Base-by-base conservation (phyloP, 2,113 vertebrate species). In the Psophia crepitans region DNA sequence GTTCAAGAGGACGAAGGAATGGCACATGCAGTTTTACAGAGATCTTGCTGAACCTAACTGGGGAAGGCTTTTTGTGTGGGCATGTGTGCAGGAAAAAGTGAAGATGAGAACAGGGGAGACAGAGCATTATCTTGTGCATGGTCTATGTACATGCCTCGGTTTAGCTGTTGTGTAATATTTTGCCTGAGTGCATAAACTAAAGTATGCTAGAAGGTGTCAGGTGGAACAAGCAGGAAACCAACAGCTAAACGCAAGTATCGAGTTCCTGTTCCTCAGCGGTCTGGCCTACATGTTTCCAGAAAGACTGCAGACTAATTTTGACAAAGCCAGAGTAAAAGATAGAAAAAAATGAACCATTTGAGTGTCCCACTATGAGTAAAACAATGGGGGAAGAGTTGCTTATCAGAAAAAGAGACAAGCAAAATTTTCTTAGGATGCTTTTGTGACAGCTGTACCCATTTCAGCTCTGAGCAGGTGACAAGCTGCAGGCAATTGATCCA, bases 381-480 rank as follows among this genome's bases (percentile, higher is more conserved):
- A 74, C 43, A 20, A 83, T 4, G 5, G 9, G 18, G 24, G 28
- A 64, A n/a, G 8, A 41, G 17, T 13, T 11, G 12, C 4, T 81
- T 78, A 71, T 35, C 37, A 81, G 44, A 77, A 93, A 84, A 78
- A 68, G 18, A 65, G 21, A 26, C 14, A 43, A 71, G 19, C 7
- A 79, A 57, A 48, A 85, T 65, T 44, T 89, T 26, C 61, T 41
- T 61, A 32, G 24, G 28, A 37, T 21, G 8, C 9, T 68, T 89
- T 75, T 60, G 61, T 68, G 70, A 30, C 39, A 83, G 26, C 27
- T 71, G 21, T 48, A 43, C 26, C 76, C 12, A 66, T 91, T 95
- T 81, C 70, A 77, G 87, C 57, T 69, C 57, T 56, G 49, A 86
- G 61, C 44, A 91, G 30, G 74, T 82, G 85, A 93, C 61, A 89